These are phyloP conservation scores for Colossoma macropomum DNA, from an alignment of 2,113 vertebrate species.

Conservation along the genomic window DNA sequence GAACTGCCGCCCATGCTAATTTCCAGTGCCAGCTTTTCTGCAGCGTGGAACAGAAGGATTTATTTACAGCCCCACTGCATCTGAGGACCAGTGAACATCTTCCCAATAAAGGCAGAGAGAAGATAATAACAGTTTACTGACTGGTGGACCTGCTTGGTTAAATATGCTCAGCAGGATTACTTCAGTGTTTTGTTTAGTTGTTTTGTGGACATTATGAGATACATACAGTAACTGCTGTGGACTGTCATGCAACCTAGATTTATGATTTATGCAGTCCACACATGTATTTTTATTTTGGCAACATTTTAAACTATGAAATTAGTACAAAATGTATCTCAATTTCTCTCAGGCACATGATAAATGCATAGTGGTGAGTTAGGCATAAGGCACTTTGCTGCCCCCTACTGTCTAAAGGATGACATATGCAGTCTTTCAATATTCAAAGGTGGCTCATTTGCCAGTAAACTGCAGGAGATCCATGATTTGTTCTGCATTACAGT, in stretches of 20 bases:
- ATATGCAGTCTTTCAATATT: not conserved
- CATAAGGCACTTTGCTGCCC: slow-evolving; percentile 21
- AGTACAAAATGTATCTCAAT: not conserved
- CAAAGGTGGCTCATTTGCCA: too few relatives aligned
- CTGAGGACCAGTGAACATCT: slow-evolving; percentile 37
- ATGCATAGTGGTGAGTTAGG: not conserved
- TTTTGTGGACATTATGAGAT: not conserved
- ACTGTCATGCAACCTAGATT: too few relatives aligned
- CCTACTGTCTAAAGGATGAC: slow-evolving; percentile 23
- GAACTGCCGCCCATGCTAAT: slow-evolving; percentile 71
- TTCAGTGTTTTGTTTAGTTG: not conserved
- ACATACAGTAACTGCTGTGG: not conserved
- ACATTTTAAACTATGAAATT: not conserved
- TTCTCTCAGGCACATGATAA: not conserved
- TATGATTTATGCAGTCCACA: too few relatives aligned
- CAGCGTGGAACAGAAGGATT: slow-evolving; percentile 58
- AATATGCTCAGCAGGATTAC: not conserved
- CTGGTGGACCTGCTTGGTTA: not conserved
- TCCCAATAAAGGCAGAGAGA: slow-evolving; percentile 11
- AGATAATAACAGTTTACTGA: not conserved
- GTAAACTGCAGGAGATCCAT: not conserved
- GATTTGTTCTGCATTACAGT: too few relatives aligned
- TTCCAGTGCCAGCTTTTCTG: slow-evolving; percentile 69
- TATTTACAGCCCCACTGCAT: slow-evolving; percentile 60
- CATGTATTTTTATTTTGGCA: too few relatives aligned